phyloP scores from a whole-genome alignment of 2,888 invertebrate species.

The Agrochola litura region DNA sequence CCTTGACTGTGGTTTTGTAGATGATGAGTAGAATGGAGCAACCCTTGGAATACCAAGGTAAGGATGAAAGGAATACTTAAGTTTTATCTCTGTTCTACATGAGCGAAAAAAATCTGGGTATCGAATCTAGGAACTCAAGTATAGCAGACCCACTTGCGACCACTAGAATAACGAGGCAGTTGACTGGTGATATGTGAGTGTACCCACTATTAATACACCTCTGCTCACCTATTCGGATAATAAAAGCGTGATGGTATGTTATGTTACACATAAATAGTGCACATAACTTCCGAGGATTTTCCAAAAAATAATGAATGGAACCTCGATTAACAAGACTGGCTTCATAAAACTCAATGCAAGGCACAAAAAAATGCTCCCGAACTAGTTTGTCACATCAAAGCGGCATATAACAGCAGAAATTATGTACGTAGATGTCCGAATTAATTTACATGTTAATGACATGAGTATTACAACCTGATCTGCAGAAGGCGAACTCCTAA shows the following conservation, averaged over 20 bases:
- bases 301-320: slow-evolving; percentile 26
- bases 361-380: slow-evolving; percentile 14
- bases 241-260: background rate
- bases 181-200: background rate
- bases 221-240: too few relatives aligned
- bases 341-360: slow-evolving; percentile 47
- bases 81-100: background rate
- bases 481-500: slow-evolving; percentile 42
- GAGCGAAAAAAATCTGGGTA: background rate
- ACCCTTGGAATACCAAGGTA: background rate
- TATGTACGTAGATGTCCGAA: slow-evolving; percentile 50
- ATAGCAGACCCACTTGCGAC: background rate
- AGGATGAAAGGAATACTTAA: background rate
- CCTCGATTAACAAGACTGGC: slow-evolving; percentile 43
- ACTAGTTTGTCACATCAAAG: slow-evolving; percentile 52
- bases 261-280: background rate
- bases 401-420: slow-evolving; percentile 44
- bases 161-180: background rate
- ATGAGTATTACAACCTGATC: background rate
- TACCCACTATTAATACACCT: background rate
- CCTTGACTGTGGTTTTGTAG: slow-evolving; percentile 31
- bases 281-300: slow-evolving; percentile 10
- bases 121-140: background rate
- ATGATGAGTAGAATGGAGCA: background rate
- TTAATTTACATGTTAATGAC: slow-evolving; percentile 49